phyloP scores from a whole-genome alignment of 1,140 invertebrate genomes.

The Drosophila repletoides region DNA sequence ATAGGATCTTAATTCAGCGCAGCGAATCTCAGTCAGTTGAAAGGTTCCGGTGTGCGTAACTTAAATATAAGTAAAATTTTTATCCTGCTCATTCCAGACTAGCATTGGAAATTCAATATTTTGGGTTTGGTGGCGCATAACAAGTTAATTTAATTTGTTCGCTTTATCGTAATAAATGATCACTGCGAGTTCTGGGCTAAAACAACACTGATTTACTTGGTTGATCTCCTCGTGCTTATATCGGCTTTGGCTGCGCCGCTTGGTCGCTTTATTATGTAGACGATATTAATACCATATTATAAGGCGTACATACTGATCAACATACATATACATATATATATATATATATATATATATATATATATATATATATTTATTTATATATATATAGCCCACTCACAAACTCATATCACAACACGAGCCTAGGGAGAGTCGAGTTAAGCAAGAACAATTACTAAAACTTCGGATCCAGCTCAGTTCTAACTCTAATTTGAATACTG shows the following conservation, averaged over 20 bases:
- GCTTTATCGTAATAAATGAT: neutral
- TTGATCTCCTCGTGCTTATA: slow-evolving; percentile 72
- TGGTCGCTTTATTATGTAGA: slow-evolving; percentile 40
- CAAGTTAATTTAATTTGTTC: slow-evolving; percentile 3
- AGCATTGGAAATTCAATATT: slow-evolving; percentile 57
- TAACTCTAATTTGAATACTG: slow-evolving; percentile 36
- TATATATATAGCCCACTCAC: slow-evolving; percentile 1
- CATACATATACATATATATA: neutral
- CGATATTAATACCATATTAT: slow-evolving; percentile 17
- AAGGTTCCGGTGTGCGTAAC: neutral
- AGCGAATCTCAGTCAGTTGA: neutral
- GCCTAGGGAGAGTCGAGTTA: slow-evolving; percentile 10
- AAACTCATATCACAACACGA: slow-evolving; percentile 15
- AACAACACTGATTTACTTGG: slow-evolving; percentile 74
- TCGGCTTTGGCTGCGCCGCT: slow-evolving; percentile 55
- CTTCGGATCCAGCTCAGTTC: slow-evolving; percentile 26
- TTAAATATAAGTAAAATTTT: slow-evolving; percentile 74
- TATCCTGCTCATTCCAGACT: slow-evolving; percentile 79
- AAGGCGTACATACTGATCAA: slow-evolving; percentile 9
- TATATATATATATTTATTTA: neutral
- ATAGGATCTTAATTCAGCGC: neutral
- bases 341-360: no score
- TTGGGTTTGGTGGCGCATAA: neutral
- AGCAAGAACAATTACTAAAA: slow-evolving; percentile 19
- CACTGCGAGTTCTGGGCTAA: slow-evolving; percentile 60